Base-by-base conservation (phyloP, 2,888 invertebrate genomes). In the Eupeodes latifasciatus region DNA sequence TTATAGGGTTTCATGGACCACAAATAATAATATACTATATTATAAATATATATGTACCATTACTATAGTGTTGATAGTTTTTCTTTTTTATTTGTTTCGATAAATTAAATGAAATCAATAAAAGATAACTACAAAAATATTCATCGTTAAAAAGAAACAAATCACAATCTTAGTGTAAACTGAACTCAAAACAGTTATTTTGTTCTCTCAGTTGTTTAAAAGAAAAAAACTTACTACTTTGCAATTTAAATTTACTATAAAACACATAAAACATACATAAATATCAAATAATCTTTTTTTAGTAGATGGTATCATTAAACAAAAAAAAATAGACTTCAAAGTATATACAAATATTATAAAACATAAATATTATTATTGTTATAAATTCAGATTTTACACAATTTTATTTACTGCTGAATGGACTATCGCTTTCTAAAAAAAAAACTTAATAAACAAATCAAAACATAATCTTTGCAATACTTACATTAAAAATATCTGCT, bases 1-100 rank as follows among this genome's bases (percentile, higher is more conserved):
- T 83, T 81, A 78, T 79, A 87, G 84, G 88, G 88, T 88, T 88
- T 88, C 85, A 85, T 85, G 85, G 88, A 88, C 88, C 88, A 88
- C 81, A 85, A 64, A 75, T 19, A 79, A 75, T 19, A 79, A 71
- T 77, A 69, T 57, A 44, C 14, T 74, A 80, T 78, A 77, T 49
- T 53, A 16, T n/a, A n/a, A n/a, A n/a, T 57, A 76, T 36, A 72
- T 71, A 78, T 76, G 71, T 75, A 84, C 49, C 57, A 69, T 57
- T 53, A 81, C 11, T 84, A 69, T 78, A 88, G 81, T 66, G 71
- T 82, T 71, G 66, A 80, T 55, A 72, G 49, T 67, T 79, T 79
- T 64, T 40, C n/a, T 72, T 47, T 55, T 12, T 62, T 19, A 40
- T 40, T 67, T 53, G 12, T 59, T 53, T 67, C 14, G 14, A 49